Base-by-base conservation (phyloP, 2,113 vertebrate genomes). In the Agapornis roseicollis region DNA sequence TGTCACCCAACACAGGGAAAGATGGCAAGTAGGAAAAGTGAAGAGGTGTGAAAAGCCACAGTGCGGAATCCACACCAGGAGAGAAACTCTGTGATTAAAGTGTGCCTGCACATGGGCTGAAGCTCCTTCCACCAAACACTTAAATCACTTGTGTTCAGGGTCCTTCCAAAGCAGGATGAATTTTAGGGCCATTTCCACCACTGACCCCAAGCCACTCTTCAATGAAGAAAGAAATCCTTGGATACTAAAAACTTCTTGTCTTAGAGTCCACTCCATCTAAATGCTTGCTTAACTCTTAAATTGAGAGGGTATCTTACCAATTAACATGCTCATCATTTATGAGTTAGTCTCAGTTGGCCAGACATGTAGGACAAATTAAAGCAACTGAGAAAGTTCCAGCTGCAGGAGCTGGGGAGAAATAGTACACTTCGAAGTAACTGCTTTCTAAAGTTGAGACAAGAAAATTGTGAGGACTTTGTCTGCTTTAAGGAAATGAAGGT, bases 401-500 rank as follows among this genome's bases (percentile, higher is more conserved):
- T 86, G 58, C n/a, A 49, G 72, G 37, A 84, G 8, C 28, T 80
- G 33, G 31, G 23, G 60, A 95, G 88, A 88, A 95, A 91, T 50
- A 68, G 29, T 17, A 80, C 7, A 9, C 20, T 97, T 76, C 89
- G 72, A 95, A 91, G 88, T 16, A 93, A 28, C 33, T 93, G 31
- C 50, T 82, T 58, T 86, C 80, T 66, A 58, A 95, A 83, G 49
- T 19, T 66, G 35, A 88, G 80, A 58, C 53, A 80, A 90, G 37
- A 63, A 85, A 95, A 72, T 77, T 18, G 23, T 52, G 60, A 84
- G 29, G 49, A 90, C 10, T 69, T 49, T 52, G 68, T 56, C 68
- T 93, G 35, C 55, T 89, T 87, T 88, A 55, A 90, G 52, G 17
- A 96, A 96, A n/a, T 80, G 0, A 89, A 94, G 33, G 42, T 83